Evolutionary conservation across 2,888 invertebrate genomes (phyloP), one percentile per base, ranked within the genome.

Genomic region (Argynnis bischoffii): DNA sequence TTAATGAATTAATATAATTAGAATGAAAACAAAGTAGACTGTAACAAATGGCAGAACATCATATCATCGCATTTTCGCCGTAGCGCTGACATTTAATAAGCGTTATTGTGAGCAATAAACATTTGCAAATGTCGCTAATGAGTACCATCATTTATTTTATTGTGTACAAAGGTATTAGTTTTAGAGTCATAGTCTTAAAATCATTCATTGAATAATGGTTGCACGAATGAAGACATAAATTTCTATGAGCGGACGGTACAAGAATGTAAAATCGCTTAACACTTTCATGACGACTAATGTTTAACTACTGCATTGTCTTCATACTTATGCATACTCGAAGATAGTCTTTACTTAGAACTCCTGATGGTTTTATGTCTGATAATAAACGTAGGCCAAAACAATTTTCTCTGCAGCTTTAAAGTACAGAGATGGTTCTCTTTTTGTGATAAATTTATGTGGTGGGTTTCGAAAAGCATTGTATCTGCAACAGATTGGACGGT

Each of bases 221-320:
- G 55, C 16, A 48, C 60, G 55, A 74, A 75, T 75, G 70, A 73
- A 74, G 71, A 76, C 75, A 76, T 74, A 74, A 75, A 75, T 73
- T 68, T 71, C 60, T 53, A 69, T 59, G 67, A 77, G 75, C 75
- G 74, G 77, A 73, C 72, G 75, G 74, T 71, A 75, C 74, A 75
- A 78, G 80, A 83, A 84, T 82, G 77, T 79, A 63, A 79, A 83
- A 84, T 82, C 80, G 80, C 77, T 77, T 73, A 63, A 77, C 80
- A 81, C 77, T 81, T 83, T 79, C 78, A 72, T 75, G 70, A 74
- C 67, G 69, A 76, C 75, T 66, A 74, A 74, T 77, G 76, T 78
- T 78, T 80, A 77, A 81, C 78, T 77, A 77, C 77, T 75, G 78
- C 76, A 82, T 84, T 86, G 82, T 84, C 80, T 79, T 77, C 77